These are phyloP conservation scores for Taeniopygia guttata DNA, from an alignment of 2,797 vertebrate species.

Conservation along the genomic window DNA sequence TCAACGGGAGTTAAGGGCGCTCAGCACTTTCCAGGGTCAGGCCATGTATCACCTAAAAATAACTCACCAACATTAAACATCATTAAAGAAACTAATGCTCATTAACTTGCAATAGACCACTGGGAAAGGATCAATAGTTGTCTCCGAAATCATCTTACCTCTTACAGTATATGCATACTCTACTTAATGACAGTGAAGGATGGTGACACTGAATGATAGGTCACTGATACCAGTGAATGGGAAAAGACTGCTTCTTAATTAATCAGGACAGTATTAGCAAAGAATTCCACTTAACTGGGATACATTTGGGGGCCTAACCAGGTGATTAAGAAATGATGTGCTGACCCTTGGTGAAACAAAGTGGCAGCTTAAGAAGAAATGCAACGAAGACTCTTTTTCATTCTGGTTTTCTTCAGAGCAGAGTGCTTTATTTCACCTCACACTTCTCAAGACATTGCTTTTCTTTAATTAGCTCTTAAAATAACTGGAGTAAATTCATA, in stretches of 20 bases:
- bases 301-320: constrained; percentile 30
- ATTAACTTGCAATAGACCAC: constrained; percentile 65
- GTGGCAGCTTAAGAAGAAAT: neutral
- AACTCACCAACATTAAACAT: constrained; percentile 66
- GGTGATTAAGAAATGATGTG: constrained; percentile 42
- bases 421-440: neutral
- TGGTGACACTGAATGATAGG: constrained; percentile 58
- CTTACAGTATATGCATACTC: constrained; percentile 42
- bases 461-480: neutral
- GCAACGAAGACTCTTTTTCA: neutral
- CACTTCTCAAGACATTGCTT: neutral
- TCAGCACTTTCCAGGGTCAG: constrained; percentile 60
- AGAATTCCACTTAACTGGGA: constrained; percentile 50
- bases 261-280: constrained; percentile 55
- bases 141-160: constrained; percentile 51
- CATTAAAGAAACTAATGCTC: constrained; percentile 67
- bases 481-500: neutral
- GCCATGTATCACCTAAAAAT: constrained; percentile 67
- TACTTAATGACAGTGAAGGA: constrained; percentile 51
- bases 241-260: constrained; percentile 60
- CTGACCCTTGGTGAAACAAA: constrained; percentile 32
- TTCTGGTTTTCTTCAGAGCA: neutral
- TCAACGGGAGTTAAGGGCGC: constrained; percentile 37
- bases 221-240: constrained; percentile 40
- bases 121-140: constrained; percentile 59